phyloP scores from a whole-genome alignment of 2,888 invertebrate species.

The Dynastes hyllus region DNA sequence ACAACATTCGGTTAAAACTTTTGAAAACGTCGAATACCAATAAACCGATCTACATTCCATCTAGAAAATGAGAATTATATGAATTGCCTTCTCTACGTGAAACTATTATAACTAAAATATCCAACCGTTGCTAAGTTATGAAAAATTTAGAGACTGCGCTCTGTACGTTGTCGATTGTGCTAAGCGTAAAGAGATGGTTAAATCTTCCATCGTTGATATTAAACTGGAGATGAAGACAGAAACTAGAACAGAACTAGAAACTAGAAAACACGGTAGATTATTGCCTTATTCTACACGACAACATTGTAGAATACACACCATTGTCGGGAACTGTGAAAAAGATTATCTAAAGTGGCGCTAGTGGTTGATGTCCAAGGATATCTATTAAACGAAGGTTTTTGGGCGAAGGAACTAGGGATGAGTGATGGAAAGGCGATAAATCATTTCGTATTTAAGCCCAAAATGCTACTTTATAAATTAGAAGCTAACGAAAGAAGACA shows the following conservation, averaged over 20 bases:
- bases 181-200: slow-evolving; percentile 23
- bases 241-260: too few relatives aligned
- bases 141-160: slow-evolving; percentile 20
- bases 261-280: neutral
- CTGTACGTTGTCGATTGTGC: slow-evolving; percentile 20
- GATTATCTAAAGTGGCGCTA: neutral
- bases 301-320: neutral
- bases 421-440: too few relatives aligned
- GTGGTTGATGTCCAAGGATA: neutral
- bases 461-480: too few relatives aligned
- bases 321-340: slow-evolving; percentile 4
- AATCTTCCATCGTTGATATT: slow-evolving; percentile 17
- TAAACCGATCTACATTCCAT: slow-evolving; percentile 28
- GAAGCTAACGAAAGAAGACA: too few relatives aligned
- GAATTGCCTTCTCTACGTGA: too few relatives aligned
- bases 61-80: too few relatives aligned
- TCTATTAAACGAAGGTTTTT: too few relatives aligned
- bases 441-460: too few relatives aligned
- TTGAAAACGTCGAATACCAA: neutral
- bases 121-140: too few relatives aligned
- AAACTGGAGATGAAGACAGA: slow-evolving; percentile 17
- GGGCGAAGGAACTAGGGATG: too few relatives aligned
- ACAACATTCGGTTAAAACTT: slow-evolving; percentile 23
- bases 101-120: too few relatives aligned
- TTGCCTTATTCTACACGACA: slow-evolving; percentile 21